Conservation (phyloP, 2,113 vertebrate species). For the Sylvia atricapilla region DNA sequence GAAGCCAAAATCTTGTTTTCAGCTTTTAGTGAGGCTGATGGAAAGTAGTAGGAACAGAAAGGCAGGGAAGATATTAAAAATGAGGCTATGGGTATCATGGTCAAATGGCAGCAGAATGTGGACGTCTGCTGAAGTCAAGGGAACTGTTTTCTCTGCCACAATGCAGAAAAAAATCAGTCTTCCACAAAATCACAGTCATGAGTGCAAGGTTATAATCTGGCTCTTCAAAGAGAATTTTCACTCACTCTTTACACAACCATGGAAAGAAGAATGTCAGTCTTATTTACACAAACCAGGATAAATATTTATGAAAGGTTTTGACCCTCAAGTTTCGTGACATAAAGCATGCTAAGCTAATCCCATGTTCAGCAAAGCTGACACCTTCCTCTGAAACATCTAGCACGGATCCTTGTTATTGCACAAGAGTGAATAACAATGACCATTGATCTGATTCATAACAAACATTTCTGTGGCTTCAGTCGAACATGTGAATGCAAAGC, state of each 20-base stretch:
- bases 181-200: not conserved
- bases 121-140: not conserved
- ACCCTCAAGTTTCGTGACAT: not conserved
- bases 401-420: not conserved
- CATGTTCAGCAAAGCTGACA: not conserved
- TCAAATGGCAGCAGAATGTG: not conserved
- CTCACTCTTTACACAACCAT: not conserved
- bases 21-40: not conserved
- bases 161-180: not conserved
- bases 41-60: not conserved
- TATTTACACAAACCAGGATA: not conserved
- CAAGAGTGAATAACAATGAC: not conserved
- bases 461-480: not conserved
- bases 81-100: not conserved
- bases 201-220: not conserved
- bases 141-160: not conserved
- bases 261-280: not conserved
- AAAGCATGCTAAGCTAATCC: not conserved
- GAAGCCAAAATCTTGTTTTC: not conserved
- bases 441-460: not conserved
- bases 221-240: not conserved
- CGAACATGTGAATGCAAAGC: not conserved
- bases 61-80: not conserved
- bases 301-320: conserved; percentile 34
- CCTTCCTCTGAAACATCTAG: not conserved